phyloP scores from a whole-genome alignment of 30 jellyfish, hydroid and myxozoan species.

The Sanderia malayensis region DNA sequence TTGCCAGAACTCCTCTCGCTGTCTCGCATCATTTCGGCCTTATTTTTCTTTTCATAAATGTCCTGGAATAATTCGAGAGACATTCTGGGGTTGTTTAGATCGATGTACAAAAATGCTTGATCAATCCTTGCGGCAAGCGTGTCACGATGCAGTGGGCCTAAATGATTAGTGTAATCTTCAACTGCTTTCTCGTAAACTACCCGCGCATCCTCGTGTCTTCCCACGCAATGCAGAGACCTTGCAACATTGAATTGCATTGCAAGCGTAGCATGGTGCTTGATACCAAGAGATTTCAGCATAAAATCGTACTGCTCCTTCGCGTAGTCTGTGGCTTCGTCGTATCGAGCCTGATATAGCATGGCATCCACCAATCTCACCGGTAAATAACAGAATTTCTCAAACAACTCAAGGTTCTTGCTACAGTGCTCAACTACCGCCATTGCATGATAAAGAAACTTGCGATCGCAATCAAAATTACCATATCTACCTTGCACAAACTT shows the following conservation, averaged over 20 bases:
- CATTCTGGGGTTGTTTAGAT: slow-evolving; percentile 23
- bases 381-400: slow-evolving; percentile 14
- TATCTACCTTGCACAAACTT: slow-evolving; percentile 30
- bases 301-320: neutral
- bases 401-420: neutral
- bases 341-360: slow-evolving; percentile 33
- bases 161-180: neutral
- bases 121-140: slow-evolving; percentile 45
- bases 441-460: slow-evolving; percentile 22
- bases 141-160: slow-evolving; percentile 13
- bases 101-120: slow-evolving; percentile 33
- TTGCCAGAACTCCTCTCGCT: too few species aligned
- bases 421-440: slow-evolving; percentile 24
- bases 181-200: neutral
- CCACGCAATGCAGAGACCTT: slow-evolving; percentile 13
- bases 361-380: slow-evolving; percentile 44
- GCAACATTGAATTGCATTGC: slow-evolving; percentile 36
- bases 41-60: slow-evolving; percentile 23
- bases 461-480: slow-evolving; percentile 22
- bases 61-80: slow-evolving; percentile 35
- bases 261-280: slow-evolving; percentile 24
- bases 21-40: neutral
- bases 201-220: neutral
- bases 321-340: slow-evolving; percentile 20
- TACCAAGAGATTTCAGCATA: slow-evolving; percentile 21